Evolutionary conservation across 2,888 invertebrate genomes (phyloP).

Genomic region (Morpho deidamia): DNA sequence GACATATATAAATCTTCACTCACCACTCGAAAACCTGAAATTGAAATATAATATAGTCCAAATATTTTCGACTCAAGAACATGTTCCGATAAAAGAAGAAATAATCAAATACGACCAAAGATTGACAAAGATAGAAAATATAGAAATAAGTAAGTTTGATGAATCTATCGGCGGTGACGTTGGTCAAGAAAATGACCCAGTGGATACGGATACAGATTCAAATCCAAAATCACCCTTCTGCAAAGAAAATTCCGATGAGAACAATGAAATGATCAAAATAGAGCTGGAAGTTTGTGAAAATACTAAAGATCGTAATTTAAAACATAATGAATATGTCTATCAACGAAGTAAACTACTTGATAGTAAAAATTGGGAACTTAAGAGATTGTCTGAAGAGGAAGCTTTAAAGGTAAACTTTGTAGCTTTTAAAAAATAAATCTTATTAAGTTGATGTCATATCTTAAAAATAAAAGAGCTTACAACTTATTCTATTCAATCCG

Average conservation of each 20-base stretch:
- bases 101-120: conserved; percentile 7
- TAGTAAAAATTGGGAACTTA: conserved; percentile 48
- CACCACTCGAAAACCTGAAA: conserved; percentile 30
- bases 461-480: too few species aligned
- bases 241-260: conserved; percentile 4
- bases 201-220: conserved; percentile 1
- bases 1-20: conserved; percentile 32
- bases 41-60: conserved; percentile 1
- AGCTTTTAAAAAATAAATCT: too few species aligned
- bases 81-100: conserved; percentile 12
- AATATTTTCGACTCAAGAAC: conserved; percentile 1
- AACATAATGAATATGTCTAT: conserved; percentile 3
- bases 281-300: conserved; percentile 10
- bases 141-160: conserved; percentile 10
- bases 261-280: neutral
- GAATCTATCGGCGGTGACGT: conserved; percentile 19
- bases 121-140: conserved; percentile 16
- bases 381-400: conserved; percentile 50
- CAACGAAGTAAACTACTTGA: conserved; percentile 39
- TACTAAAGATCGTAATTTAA: conserved; percentile 5
- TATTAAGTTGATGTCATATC: too few species aligned
- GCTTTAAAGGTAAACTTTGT: too few species aligned
- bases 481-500: too few species aligned
- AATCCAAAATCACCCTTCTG: conserved; percentile 5
- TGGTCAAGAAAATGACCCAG: neutral